Base-by-base conservation (phyloP, 2,797 vertebrate species). In the Sarcoramphus papa region DNA sequence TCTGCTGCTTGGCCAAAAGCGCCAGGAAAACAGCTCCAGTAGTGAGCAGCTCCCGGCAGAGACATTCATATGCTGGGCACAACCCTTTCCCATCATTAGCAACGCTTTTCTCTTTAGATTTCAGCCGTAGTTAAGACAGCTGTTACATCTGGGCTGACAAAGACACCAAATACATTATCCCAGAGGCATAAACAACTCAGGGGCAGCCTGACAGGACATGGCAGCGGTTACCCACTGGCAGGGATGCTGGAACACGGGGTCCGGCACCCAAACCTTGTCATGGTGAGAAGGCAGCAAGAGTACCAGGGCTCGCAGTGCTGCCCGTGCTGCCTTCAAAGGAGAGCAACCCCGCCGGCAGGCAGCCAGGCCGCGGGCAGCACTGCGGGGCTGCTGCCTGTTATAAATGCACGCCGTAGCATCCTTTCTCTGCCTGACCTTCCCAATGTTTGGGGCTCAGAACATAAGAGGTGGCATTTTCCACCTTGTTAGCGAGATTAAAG, bases 361-460 rank as follows among this genome's bases (percentile, higher is more conserved):
- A 56, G 60, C 51, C 3, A 2, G 48, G 31, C 25, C 6, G 7
- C 5, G 1, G 50, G 43, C 57, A 37, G 57, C 57, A 19, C 54
- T 5, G 23, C 3, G 3, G 43, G 76, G 43, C 48, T 59, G 57
- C 31, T 2, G 8, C 45, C 43, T n/a, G 3, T 16, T 30, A 6
- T 2, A 27, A 88, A 40, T 0, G 0, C 50, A 7, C 3, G 1
- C 27, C 2, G 6, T 2, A 6, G 33, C 30, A 27, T 41, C 81
- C 53, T 64, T 53, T 40, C 56, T 9, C 80, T 12, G 7, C 85
- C 65, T 37, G n/a, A 4, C 20, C 22, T 69, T 65, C 57, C 59
- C 27, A 7, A 3, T 2, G 7, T 12, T 22, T 0, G 7, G 27
- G 17, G 17, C 23, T 54, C 35, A 51, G 35, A 63, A 47, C 12